Percentiles rank a stretch among this genome's conserved stretches.
Evolutionary conservation across 2,797 vertebrate genomes (phyloP).

Genomic region (Gobionotothen gibberifrons): DNA sequence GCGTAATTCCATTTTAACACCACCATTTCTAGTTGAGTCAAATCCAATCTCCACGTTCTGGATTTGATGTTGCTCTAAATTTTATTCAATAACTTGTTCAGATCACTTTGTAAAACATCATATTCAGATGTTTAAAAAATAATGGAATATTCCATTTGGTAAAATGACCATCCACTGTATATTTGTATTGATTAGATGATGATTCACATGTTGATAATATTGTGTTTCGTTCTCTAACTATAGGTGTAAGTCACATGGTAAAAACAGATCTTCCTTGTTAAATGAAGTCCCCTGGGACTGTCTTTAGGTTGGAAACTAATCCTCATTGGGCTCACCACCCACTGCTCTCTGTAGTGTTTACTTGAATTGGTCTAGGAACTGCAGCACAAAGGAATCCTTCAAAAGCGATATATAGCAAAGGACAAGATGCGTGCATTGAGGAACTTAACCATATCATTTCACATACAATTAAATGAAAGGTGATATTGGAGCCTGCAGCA

Average conservation of each 20-base stretch:
- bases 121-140: too few relatives aligned
- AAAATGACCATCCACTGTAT: neutral
- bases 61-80: neutral
- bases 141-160: neutral
- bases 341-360: conserved; percentile 36
- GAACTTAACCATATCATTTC: conserved; percentile 51
- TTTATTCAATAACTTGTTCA: conserved; percentile 9
- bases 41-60: neutral
- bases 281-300: conserved; percentile 7
- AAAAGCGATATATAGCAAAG: conserved; percentile 12
- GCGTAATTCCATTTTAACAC: conserved; percentile 32
- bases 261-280: conserved; percentile 23
- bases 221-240: neutral
- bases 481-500: conserved; percentile 40
- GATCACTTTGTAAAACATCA: neutral
- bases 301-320: conserved; percentile 10
- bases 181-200: neutral
- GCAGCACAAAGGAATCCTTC: conserved; percentile 34
- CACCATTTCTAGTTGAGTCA: neutral
- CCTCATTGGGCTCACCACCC: conserved; percentile 7
- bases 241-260: conserved; percentile 5
- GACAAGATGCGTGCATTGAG: conserved; percentile 2
- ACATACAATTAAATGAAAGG: conserved; percentile 61
- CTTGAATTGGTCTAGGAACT: conserved; percentile 18
- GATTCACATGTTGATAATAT: conserved; percentile 3